Evolutionary conservation across 1,140 invertebrate species (phyloP), one percentile per base, ranked within the genome.

Genomic region (Drosophila pallidifrons): DNA sequence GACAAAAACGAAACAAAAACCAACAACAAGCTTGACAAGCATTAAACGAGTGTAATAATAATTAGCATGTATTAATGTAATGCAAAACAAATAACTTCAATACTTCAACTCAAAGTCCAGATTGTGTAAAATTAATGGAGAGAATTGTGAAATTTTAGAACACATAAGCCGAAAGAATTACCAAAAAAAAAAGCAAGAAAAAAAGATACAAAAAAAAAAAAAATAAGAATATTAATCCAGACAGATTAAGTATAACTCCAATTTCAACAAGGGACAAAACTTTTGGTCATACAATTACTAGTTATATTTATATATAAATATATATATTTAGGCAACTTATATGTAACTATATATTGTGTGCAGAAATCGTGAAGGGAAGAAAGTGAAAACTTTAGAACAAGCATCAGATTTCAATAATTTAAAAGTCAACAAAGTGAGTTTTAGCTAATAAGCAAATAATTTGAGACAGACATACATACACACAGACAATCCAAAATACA

Each of bases 261-360:
- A 82, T 82, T 87, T 88, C 83, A 82, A 86, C 83, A 86, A 86
- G 82, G 82, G 82, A 88, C 68, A 86, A 88, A 77, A 79, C 76
- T 87, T 86, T 88, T 82, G 76, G 65, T 79, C 68, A 73, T 61
- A 81, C 69, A 86, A 79, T 88, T 82, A 75, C 55, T 83, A 82
- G 69, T 74, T 74, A 65, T 78, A 77, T 69, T 60, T 77, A 77
- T 52, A 74, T 60, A 60, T 60, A 68, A 59, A 73, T 59, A 79
- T 65, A 77, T 49, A 64, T 65, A 75, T 76, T 46, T 61, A 63
- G 79, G 57, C 32, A 63, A 60, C 57, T 70, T 73, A 73, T 51
- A 60, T 74, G 59, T 54, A 66, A 49, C 38, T 51, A 51, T 59
- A 66, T 76, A 82, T 78, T 60, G n/a, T 57, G 45, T 58, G 45